Conservation (phyloP, 1,140 invertebrate species). For the Heliothis virescens region DNA sequence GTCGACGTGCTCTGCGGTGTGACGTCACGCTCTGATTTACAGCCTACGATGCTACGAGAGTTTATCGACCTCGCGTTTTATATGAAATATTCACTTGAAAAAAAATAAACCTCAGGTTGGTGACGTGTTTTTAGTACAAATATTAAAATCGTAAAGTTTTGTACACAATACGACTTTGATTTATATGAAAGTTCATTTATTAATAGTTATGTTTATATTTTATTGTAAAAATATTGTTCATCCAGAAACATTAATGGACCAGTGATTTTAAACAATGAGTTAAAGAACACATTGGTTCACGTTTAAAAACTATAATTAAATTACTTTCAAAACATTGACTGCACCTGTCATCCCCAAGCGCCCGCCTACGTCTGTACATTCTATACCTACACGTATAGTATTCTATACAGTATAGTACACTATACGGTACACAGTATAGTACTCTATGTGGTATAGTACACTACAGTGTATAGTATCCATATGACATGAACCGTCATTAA, state of each 20-base stretch:
- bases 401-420: neutral
- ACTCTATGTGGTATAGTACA: no score
- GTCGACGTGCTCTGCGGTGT: slow-evolving; percentile 42
- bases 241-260: no score
- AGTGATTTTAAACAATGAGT: no score
- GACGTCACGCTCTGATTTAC: slow-evolving; percentile 54
- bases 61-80: slow-evolving; percentile 48
- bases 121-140: neutral
- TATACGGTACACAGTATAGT: neutral
- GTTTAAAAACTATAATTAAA: slow-evolving; percentile 5
- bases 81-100: slow-evolving; percentile 10
- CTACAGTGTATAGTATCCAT: neutral
- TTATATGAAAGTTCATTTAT: no score
- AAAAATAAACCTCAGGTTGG: neutral
- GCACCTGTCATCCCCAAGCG: neutral
- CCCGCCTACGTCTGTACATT: neutral
- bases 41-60: slow-evolving; percentile 50
- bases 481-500: slow-evolving; percentile 47
- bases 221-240: no score
- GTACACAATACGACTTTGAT: no score
- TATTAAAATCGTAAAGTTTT: neutral
- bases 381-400: neutral
- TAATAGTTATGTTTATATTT: no score
- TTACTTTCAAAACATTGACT: neutral
- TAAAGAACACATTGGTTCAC: no score